Evolutionary conservation across 2,113 vertebrate genomes (phyloP).

Genomic region (Hydropotes inermis): DNA sequence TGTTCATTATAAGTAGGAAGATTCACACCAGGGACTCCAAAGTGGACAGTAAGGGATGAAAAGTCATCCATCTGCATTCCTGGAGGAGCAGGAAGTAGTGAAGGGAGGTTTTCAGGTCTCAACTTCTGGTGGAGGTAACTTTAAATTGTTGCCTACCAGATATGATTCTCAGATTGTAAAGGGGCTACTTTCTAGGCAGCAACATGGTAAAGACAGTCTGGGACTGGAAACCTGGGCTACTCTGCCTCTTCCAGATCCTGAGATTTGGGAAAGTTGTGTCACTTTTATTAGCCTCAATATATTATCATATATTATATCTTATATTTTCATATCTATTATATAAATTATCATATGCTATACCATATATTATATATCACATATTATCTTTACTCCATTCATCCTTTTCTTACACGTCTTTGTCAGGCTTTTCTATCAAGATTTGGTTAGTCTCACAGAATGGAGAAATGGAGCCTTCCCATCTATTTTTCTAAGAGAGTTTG

Average conservation of each 20-base stretch:
- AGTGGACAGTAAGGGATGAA: neutral
- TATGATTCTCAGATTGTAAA: neutral
- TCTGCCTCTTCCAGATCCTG: neutral
- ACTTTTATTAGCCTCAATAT: neutral
- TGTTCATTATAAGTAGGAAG: constrained; percentile 28
- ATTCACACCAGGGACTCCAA: neutral
- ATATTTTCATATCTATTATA: neutral
- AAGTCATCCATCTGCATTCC: neutral
- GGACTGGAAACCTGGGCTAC: neutral
- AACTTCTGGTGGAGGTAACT: neutral
- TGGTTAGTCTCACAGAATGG: neutral
- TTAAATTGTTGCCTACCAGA: neutral
- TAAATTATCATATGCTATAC: neutral
- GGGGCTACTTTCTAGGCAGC: neutral
- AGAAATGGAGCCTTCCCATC: neutral
- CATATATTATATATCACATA: neutral
- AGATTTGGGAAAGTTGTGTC: neutral
- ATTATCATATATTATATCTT: neutral
- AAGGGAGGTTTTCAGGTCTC: neutral
- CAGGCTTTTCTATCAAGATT: neutral
- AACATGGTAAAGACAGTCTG: too few relatives aligned
- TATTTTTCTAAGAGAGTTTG: neutral
- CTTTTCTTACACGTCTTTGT: neutral
- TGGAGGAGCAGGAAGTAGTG: neutral
- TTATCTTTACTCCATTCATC: neutral